Percentiles rank a stretch among this genome's conserved stretches.
Evolutionary conservation across 2,113 vertebrate species (phyloP).

Genomic region (Amia ocellicauda): DNA sequence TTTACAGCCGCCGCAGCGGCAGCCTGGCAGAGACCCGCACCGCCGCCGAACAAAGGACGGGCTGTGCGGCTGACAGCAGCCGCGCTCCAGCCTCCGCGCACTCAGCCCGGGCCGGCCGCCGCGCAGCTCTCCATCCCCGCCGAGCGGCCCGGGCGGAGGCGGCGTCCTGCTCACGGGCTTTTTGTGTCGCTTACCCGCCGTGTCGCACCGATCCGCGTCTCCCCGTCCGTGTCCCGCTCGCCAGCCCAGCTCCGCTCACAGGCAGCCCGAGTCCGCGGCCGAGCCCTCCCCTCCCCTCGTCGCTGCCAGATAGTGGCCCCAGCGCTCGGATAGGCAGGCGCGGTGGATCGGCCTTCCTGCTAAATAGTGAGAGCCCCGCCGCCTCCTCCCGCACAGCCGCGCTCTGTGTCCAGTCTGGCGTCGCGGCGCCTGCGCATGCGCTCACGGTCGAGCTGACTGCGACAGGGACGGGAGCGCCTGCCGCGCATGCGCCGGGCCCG

Average conservation of each 20-base stretch:
- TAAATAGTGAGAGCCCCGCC: constrained; percentile 52
- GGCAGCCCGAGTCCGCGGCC: constrained; percentile 46
- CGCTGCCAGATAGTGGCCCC: constrained; percentile 44
- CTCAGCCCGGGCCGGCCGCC: too few relatives aligned
- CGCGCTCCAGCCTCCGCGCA: constrained; percentile 17
- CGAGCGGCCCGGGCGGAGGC: too few relatives aligned
- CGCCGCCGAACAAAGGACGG: constrained; percentile 58
- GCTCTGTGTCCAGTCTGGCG: constrained; percentile 23
- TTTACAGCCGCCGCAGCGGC: constrained; percentile 55
- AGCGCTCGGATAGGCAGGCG: neutral
- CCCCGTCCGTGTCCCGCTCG: constrained; percentile 34
- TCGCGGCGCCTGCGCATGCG: constrained; percentile 29
- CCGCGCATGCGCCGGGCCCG: neutral
- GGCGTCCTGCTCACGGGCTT: constrained; percentile 28
- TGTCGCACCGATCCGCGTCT: constrained; percentile 31
- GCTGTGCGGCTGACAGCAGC: constrained; percentile 40
- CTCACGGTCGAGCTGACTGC: constrained; percentile 29
- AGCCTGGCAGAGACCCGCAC: constrained; percentile 46
- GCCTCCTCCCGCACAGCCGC: constrained; percentile 38
- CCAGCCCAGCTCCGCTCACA: constrained; percentile 41
- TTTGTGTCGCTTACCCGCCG: constrained; percentile 45
- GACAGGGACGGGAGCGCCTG: constrained; percentile 26
- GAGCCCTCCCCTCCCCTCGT: constrained; percentile 44
- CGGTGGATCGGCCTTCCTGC: constrained; percentile 53
- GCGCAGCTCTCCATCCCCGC: constrained; percentile 7